Evolutionary conservation across 2,888 invertebrate species (phyloP), one percentile per base, ranked within the genome.

Genomic region (Erpobdella octoculata): DNA sequence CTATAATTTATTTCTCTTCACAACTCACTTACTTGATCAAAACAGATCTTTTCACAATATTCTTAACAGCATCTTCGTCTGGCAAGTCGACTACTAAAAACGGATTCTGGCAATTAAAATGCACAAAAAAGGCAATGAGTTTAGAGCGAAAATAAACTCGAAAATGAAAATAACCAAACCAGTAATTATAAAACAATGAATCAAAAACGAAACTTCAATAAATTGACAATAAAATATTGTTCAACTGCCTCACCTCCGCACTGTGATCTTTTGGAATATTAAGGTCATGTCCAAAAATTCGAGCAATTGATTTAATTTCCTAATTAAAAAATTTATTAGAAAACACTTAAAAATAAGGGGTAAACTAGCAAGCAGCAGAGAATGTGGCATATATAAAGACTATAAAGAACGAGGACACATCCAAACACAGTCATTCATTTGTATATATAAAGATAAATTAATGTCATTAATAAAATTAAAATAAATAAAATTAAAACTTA

Each of bases 61-160:
- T 86, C 76, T 85, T 85, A 0, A 88, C 89, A 74, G 87, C 86
- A 70, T 88, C 87, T 82, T 91, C 91, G 9, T 88, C 87, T 6
- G 88, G 87, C 67, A 92, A 85, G 79, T 91, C 89, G 0, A 93
- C 88, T 48, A 92, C 86, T 88, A 92, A 89, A 83, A 89, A 93
- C 0, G 93, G 93, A 71, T 76, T 78, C 80, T 81, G 71, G 5
- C 71, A 70, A 25, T n/a, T n/a, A n/a, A n/a, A n/a, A n/a, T n/a
- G n/a, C n/a, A n/a, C n/a, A n/a, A n/a, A n/a, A n/a, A n/a, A n/a
- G n/a, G n/a, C n/a, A n/a, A n/a, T n/a, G n/a, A n/a, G n/a, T n/a
- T n/a, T n/a, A n/a, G n/a, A n/a, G n/a, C n/a, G n/a, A n/a, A n/a
- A n/a, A n/a, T n/a, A n/a, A n/a, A n/a, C n/a, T n/a, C n/a, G n/a